Evolutionary conservation across 2,797 vertebrate genomes (phyloP), one percentile per base, ranked within the genome.

Genomic region (Acropternis orthonyx): DNA sequence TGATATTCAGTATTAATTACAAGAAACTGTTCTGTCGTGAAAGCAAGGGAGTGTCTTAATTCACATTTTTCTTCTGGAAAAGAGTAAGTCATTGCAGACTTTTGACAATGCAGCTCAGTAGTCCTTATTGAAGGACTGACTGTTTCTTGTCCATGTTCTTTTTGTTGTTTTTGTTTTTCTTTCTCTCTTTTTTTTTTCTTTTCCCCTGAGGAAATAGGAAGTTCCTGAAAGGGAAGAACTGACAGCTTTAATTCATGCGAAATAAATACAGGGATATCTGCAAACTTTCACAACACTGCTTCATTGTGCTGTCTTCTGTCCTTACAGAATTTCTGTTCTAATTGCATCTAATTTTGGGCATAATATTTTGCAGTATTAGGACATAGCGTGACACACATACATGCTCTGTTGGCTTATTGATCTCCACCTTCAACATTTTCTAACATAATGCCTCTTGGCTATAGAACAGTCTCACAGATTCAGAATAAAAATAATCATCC

Each of bases 341-440:
- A 86, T 89, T 89, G n/a, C 7, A 7, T 77, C 85, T 86, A 94
- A 90, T 92, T 88, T 80, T 76, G 52, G 59, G 59, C 67, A 88
- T 55, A 88, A 95, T 93, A 61, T 95, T 95, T 95, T 88, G 67
- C 1, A 1, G 67, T 44, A 62, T 94, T 86, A 90, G 77, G 80
- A 85, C 61, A 76, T 78, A 81, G 63, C 28, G 20, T 82, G 95
- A 95, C 55, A 94, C 55, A 61, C 39, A 65, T 52, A 18, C 16
- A 26, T 27, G 27, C 8, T 85, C 39, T 85, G n/a, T 82, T 81
- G 43, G 8, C 34, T 94, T 92, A 58, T 76, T 92, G 78, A 72
- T 82, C 83, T 81, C 85, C 77, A 63, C 68, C 79, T 75, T 80
- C 85, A 85, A 20, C n/a, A 78, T 89, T 93, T 91, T 51, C 79